Base-by-base conservation (phyloP, 53 echinoderm and acorn worm genomes). In the Antedon mediterranea region DNA sequence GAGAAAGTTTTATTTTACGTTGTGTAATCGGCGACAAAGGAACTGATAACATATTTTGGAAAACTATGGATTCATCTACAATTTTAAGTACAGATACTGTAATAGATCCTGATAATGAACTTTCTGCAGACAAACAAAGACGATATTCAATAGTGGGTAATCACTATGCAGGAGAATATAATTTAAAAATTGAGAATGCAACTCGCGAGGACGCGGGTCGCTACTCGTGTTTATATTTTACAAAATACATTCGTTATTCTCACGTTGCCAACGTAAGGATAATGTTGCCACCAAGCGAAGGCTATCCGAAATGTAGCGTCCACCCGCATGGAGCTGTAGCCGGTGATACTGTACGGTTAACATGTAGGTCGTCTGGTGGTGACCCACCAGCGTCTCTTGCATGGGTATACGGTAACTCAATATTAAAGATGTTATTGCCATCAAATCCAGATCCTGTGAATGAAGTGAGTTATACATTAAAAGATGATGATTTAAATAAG, bases 321-420 rank as follows among this genome's bases (percentile, higher is more conserved):
- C 57, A 57, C 57, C 57, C 57, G 23, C 14, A 57, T 2, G 57
- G 57, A 57, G 57, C 57, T 57, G 23, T 57, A 57, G 57, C 57
- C 57, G 90, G 93, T 28, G 93, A 93, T 78, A 87, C 81, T 74
- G 82, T 93, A 37, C 90, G 90, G 0, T 77, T 93, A 76, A 41
- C 71, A n/a, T 93, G 93, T 34, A 90, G 90, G n/a, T 93, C 93
- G 2, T 78, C 77, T 6, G 93, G 93, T 0, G 93, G 93, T 0
- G 84, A 88, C 43, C 93, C 93, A 4, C 90, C 93, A 18, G 88
- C 93, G 32, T 89, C 86, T 0, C 80, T 93, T 23, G 85, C 90
- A 30, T 88, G 90, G 84, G 84, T 90, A 8, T 82, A 85, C n/a
- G 90, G 86, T 14, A 88, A 81, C 11, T 43, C 77, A 8, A 57